These are phyloP conservation scores for Hypolimnas misippus DNA, from an alignment of 2,888 invertebrate genomes.

Conservation along the genomic window DNA sequence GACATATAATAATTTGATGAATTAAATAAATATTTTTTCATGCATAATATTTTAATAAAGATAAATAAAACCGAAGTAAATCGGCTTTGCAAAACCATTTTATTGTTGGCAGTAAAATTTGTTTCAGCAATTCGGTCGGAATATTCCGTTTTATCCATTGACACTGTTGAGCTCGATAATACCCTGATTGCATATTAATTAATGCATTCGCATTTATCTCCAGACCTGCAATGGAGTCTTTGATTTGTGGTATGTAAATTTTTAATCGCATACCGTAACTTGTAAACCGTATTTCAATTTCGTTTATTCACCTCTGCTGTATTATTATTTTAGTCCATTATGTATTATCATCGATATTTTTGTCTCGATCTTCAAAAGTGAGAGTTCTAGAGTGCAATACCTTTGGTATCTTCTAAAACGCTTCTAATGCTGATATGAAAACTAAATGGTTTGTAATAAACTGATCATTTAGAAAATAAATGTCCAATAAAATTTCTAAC, in stretches of 20 bases:
- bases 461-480: no score
- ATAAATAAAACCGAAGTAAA: no score
- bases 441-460: no score
- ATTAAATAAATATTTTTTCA: no score
- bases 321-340: not conserved
- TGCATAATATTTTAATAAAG: no score
- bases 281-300: not conserved
- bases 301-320: not conserved
- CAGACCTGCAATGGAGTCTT: not conserved
- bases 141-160: conserved; percentile 6
- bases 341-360: not conserved
- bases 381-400: no score
- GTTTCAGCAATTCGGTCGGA: not conserved
- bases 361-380: not conserved
- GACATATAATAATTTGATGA: no score
- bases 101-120: not conserved
- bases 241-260: conserved; percentile 1
- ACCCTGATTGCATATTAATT: conserved; percentile 20
- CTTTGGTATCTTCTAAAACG: no score
- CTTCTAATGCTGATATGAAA: no score
- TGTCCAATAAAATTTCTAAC: not conserved
- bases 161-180: conserved; percentile 15
- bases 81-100: no score
- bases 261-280: not conserved
- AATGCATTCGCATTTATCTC: conserved; percentile 8